Conservation (phyloP, 2,888 invertebrate genomes). For the Acanthosepion pharaonis region DNA sequence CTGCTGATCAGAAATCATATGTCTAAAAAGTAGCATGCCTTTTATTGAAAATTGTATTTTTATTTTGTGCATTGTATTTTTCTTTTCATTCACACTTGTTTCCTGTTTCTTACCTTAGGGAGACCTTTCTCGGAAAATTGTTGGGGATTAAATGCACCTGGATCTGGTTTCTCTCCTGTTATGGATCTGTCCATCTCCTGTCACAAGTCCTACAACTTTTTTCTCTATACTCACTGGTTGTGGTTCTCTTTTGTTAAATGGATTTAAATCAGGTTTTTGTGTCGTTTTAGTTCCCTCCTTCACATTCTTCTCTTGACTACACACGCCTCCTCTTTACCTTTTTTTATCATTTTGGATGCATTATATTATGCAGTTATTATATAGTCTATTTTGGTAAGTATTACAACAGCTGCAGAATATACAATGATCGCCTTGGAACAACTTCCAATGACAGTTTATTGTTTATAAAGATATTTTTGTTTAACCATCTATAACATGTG, state of each 20-base stretch:
- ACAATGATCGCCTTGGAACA: not conserved
- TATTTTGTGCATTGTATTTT: not conserved
- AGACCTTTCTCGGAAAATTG: not conserved
- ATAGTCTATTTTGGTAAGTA: not conserved
- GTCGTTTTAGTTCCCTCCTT: not conserved
- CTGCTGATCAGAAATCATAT: too few species aligned
- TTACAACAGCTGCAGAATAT: not conserved
- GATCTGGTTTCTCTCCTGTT: not conserved
- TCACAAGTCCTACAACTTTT: not conserved
- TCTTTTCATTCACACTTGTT: not conserved
- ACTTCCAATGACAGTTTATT: not conserved
- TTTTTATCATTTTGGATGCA: not conserved
- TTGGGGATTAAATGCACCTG: not conserved
- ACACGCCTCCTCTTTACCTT: not conserved
- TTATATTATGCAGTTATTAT: not conserved
- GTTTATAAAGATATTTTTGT: not conserved
- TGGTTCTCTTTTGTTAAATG: not conserved
- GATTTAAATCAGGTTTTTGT: not conserved
- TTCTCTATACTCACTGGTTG: not conserved
- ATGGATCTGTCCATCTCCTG: not conserved
- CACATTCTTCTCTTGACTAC: too few species aligned
- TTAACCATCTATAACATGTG: not conserved
- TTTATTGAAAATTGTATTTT: not conserved
- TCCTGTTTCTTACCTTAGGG: conserved; percentile 22
- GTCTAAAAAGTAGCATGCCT: too few species aligned